phyloP scores from a whole-genome alignment of 2,113 vertebrate genomes.

The Brachirus orientalis region DNA sequence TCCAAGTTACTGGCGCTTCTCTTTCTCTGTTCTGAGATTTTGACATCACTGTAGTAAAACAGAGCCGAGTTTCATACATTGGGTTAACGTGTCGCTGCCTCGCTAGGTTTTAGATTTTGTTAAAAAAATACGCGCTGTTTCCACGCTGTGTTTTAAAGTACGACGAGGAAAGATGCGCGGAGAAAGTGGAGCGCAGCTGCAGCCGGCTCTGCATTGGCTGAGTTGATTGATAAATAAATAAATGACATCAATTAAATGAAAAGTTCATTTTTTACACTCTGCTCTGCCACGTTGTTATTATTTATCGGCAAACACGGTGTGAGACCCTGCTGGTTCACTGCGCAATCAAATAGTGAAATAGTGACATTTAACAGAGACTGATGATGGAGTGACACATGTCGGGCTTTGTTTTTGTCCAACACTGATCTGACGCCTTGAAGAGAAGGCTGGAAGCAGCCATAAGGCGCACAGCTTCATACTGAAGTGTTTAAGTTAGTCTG shows the following conservation, averaged over 20 bases:
- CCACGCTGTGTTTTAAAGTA: constrained; percentile 8
- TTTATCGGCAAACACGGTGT: neutral
- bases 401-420: constrained; percentile 22
- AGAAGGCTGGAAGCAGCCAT: constrained; percentile 49
- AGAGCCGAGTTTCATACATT: constrained; percentile 58
- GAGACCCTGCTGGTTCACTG: constrained; percentile 6
- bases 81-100: constrained; percentile 16
- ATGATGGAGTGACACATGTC: constrained; percentile 65
- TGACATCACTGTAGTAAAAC: constrained; percentile 48
- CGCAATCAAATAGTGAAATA: constrained; percentile 22
- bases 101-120: constrained; percentile 8
- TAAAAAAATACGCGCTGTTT: constrained; percentile 10
- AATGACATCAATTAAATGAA: neutral
- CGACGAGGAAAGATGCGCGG: neutral
- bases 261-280: constrained; percentile 17
- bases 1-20: constrained; percentile 48
- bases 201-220: neutral
- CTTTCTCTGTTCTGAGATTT: neutral
- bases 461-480: constrained; percentile 71
- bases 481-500: constrained; percentile 76
- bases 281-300: constrained; percentile 4
- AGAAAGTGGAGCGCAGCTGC: neutral
- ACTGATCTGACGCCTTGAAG: constrained; percentile 56
- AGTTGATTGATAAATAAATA: too few species aligned
- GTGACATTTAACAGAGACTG: constrained; percentile 51